Percentiles rank a stretch among this genome's conserved stretches.
Conservation (phyloP, 2,113 vertebrate genomes). For the Megaptera novaeangliae region DNA sequence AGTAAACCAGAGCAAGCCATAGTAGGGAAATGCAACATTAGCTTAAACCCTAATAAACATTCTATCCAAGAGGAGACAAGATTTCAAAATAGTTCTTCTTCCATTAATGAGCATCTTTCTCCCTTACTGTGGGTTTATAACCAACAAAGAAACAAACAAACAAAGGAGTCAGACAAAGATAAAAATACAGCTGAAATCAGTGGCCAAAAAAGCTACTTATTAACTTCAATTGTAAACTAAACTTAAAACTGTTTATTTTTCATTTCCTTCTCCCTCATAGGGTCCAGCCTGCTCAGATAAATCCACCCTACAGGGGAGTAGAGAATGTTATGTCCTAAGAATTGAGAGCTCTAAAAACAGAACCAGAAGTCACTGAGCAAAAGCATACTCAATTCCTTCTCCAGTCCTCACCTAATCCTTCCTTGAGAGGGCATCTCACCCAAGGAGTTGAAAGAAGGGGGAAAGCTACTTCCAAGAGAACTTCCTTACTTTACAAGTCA, state of each 20-base stretch:
- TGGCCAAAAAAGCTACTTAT: background rate
- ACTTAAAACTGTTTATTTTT: slow-evolving; percentile 14
- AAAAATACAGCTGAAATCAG: slow-evolving; percentile 38
- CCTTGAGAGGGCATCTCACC: slow-evolving; percentile 8
- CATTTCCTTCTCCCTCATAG: slow-evolving; percentile 15
- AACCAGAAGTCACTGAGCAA: slow-evolving; percentile 26
- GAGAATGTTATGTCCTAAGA: slow-evolving; percentile 21
- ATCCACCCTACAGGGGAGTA: slow-evolving; percentile 21
- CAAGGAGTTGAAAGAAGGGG: background rate
- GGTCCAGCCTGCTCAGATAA: background rate
- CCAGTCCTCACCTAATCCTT: background rate
- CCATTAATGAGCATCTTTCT: background rate
- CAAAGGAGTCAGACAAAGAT: background rate
- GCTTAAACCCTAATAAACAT: background rate
- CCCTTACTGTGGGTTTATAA: background rate
- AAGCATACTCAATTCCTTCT: background rate
- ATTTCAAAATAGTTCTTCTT: background rate
- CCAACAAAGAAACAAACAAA: slow-evolving; percentile 13
- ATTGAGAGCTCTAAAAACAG: background rate
- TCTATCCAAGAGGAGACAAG: background rate
- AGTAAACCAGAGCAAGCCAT: slow-evolving; percentile 22
- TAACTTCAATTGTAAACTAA: slow-evolving; percentile 42
- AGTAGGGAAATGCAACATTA: background rate
- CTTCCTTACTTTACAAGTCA: background rate
- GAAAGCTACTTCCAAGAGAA: background rate